Conservation (phyloP, 2,113 vertebrate species). For the Vulpes lagopus region DNA sequence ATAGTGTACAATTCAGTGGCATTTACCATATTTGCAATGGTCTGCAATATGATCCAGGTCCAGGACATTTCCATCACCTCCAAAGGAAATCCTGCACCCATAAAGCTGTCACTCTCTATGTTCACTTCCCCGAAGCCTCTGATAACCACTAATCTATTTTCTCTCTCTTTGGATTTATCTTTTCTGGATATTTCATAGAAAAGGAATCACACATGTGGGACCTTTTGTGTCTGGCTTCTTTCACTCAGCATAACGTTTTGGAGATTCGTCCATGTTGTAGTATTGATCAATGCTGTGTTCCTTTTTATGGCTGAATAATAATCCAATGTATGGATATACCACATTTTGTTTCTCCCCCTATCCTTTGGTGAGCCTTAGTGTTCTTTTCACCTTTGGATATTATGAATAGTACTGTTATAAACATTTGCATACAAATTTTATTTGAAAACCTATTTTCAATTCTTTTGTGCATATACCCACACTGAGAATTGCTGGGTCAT, state of each 20-base stretch:
- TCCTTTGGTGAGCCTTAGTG: background rate
- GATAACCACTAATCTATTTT: background rate
- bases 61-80: background rate
- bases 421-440: background rate
- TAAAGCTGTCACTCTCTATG: background rate
- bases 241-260: background rate
- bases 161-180: background rate
- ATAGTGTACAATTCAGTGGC: background rate
- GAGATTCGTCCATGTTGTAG: background rate
- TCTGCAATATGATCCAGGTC: background rate
- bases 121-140: too few relatives aligned
- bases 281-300: background rate
- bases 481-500: background rate
- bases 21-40: background rate
- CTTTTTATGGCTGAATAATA: background rate
- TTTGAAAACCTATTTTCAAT: background rate
- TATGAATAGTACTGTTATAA: background rate
- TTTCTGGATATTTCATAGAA: background rate
- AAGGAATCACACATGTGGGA: background rate
- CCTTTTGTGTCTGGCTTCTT: background rate
- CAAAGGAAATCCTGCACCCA: background rate
- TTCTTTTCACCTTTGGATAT: background rate
- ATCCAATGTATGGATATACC: background rate
- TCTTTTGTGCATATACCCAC: background rate
- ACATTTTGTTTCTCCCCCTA: background rate